phyloP scores from a whole-genome alignment of 2,797 vertebrate species.

The Gobionotothen gibberifrons region DNA sequence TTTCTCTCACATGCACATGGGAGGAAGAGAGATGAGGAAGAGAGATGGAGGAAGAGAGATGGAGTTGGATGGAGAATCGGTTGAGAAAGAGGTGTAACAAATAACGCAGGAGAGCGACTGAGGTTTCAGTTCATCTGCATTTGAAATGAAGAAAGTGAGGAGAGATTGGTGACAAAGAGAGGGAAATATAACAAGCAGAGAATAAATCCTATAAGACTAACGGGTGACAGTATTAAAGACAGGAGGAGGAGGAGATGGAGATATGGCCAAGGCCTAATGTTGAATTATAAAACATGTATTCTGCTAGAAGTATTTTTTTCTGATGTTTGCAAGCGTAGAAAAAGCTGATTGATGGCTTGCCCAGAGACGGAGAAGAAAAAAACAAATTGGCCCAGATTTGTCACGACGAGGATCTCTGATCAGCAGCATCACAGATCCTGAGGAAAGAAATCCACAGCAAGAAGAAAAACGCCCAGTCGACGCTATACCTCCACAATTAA shows the following conservation, averaged over 20 bases:
- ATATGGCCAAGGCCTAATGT: constrained; percentile 19
- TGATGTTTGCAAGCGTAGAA: constrained; percentile 48
- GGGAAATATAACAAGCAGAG: constrained; percentile 17
- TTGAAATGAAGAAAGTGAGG: constrained; percentile 56
- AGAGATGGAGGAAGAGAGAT: background rate
- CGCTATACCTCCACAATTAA: background rate
- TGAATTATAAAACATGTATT: constrained; percentile 72
- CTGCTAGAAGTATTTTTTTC: constrained; percentile 48
- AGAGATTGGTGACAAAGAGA: constrained; percentile 25
- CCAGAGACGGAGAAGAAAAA: constrained; percentile 53
- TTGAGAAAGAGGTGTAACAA: constrained; percentile 56
- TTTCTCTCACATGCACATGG: constrained; percentile 36
- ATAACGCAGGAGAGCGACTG: constrained; percentile 36
- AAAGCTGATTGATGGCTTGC: constrained; percentile 67
- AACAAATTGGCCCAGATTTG: constrained; percentile 61
- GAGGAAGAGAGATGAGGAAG: constrained; percentile 2
- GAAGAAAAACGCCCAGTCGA: constrained; percentile 2
- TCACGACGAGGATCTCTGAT: constrained; percentile 46
- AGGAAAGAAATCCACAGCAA: constrained; percentile 7
- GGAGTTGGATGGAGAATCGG: constrained; percentile 27
- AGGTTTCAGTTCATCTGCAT: constrained; percentile 64
- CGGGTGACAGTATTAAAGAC: constrained; percentile 27
- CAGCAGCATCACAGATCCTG: constrained; percentile 31
- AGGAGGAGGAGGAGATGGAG: constrained; percentile 10
- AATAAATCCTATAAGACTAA: constrained; percentile 38